These are phyloP conservation scores for Sebastolobus alascanus DNA, from an alignment of 2,797 vertebrate genomes.

Conservation along the genomic window DNA sequence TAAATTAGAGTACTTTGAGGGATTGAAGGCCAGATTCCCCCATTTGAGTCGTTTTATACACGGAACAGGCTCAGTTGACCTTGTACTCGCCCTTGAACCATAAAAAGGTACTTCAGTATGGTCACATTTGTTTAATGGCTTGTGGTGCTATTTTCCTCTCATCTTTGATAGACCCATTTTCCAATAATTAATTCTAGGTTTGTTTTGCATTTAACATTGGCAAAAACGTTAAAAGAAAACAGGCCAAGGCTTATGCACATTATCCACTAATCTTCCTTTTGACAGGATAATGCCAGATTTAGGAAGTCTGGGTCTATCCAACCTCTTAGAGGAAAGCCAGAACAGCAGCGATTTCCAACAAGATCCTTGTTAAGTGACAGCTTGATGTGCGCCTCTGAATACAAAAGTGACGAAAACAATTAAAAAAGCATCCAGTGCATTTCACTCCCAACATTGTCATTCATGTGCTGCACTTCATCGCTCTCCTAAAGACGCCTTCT, in stretches of 20 bases:
- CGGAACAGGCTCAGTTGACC: background rate
- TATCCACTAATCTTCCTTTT: conserved; percentile 46
- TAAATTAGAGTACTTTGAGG: conserved; percentile 6
- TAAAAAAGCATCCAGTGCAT: conserved; percentile 44
- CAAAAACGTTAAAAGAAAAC: conserved; percentile 27
- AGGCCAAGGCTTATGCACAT: conserved; percentile 20
- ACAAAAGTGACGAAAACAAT: conserved; percentile 52
- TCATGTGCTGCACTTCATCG: conserved; percentile 43
- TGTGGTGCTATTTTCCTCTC: conserved; percentile 6
- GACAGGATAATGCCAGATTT: conserved; percentile 49
- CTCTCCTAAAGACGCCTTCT: conserved; percentile 48
- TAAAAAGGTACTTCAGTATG: conserved; percentile 7
- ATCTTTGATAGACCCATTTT: conserved; percentile 23
- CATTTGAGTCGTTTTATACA: background rate
- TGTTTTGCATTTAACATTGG: conserved; percentile 27
- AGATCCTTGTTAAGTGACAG: conserved; percentile 50
- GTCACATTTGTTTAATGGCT: conserved; percentile 11
- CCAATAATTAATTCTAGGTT: conserved; percentile 16
- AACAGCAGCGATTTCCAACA: conserved; percentile 39
- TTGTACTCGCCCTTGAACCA: background rate
- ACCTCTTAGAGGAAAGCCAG: conserved; percentile 25
- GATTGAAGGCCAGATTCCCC: background rate
- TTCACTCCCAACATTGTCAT: conserved; percentile 53
- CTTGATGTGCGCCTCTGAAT: conserved; percentile 58
- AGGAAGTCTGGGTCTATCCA: conserved; percentile 44